Base-by-base conservation (phyloP, 2,888 invertebrate genomes). In the Andrena fulva region DNA sequence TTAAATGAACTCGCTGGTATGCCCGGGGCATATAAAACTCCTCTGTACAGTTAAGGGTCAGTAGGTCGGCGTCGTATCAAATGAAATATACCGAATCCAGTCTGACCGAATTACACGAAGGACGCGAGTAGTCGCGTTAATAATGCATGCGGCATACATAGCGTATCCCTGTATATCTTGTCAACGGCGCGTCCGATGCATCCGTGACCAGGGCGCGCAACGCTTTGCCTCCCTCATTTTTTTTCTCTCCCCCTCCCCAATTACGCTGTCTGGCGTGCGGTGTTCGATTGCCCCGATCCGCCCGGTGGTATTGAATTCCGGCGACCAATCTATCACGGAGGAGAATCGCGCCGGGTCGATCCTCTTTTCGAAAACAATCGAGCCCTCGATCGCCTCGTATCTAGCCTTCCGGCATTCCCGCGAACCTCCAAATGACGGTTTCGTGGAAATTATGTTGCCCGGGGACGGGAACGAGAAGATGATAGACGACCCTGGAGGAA, bases 61-160 rank as follows among this genome's bases (percentile, higher is more conserved):
- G 87, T 88, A 76, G 87, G 87, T 87, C 87, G 81, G 68, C 87
- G 80, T 80, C 81, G 84, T 70, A 77, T 86, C 83, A 86, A 84
- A 82, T 77, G 77, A 80, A 75, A 82, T 74, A 73, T 77, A 79
- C 56, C 77, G 74, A 87, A 59, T 77, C 67, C 76, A 80, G 78
- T 73, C 85, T 85, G 85, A 85, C 85, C 84, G 86, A 80, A 77
- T 86, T 83, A 66, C 75, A 66, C 77, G 77, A 86, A 87, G 85
- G 87, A 87, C 82, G 66, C 56, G 27, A 56, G 56, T 24, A 48
- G 52, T 5, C 66, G 59, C 56, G 74, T 79, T 82, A 85, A 80
- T 80, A 84, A 85, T 85, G 83, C 72, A 85, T 84, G 83, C 85
- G 74, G 75, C 72, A 74, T 63, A 75, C 77, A 80, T 79, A 64